phyloP scores from a whole-genome alignment of 2,888 invertebrate species.

The Epistrophe grossulariae region DNA sequence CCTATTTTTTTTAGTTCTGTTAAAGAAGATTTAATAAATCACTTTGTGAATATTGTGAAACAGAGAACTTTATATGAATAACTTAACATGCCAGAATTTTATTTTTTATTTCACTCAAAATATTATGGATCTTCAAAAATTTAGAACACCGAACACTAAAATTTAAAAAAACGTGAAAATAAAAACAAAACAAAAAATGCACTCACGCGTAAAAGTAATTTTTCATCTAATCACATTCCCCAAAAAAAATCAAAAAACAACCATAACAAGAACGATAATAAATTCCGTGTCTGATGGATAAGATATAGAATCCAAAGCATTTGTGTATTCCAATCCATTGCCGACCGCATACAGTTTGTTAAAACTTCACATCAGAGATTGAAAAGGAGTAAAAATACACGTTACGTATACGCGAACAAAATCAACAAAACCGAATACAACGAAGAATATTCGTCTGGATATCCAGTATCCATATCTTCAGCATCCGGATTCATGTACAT shows the following conservation, averaged over 20 bases:
- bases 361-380: conserved; percentile 61
- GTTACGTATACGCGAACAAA: conserved; percentile 59
- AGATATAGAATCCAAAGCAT: conserved; percentile 56
- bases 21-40: no score
- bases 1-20: no score
- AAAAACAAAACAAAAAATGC: conserved; percentile 22
- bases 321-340: conserved; percentile 67
- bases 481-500: conserved; percentile 64
- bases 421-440: conserved; percentile 62
- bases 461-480: conserved; percentile 34
- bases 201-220: conserved; percentile 61
- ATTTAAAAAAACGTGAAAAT: background rate
- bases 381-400: conserved; percentile 55
- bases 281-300: conserved; percentile 32
- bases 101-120: no score
- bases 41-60: no score
- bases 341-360: conserved; percentile 60
- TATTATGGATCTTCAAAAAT: no score
- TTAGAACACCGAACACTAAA: no score
- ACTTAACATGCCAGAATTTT: no score
- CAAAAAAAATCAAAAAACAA: conserved; percentile 9
- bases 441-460: conserved; percentile 37
- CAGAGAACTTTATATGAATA: no score
- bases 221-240: conserved; percentile 65
- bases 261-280: conserved; percentile 51